Evolutionary conservation across 2,888 invertebrate species (phyloP).

Genomic region (Schizotus pectinicornis): DNA sequence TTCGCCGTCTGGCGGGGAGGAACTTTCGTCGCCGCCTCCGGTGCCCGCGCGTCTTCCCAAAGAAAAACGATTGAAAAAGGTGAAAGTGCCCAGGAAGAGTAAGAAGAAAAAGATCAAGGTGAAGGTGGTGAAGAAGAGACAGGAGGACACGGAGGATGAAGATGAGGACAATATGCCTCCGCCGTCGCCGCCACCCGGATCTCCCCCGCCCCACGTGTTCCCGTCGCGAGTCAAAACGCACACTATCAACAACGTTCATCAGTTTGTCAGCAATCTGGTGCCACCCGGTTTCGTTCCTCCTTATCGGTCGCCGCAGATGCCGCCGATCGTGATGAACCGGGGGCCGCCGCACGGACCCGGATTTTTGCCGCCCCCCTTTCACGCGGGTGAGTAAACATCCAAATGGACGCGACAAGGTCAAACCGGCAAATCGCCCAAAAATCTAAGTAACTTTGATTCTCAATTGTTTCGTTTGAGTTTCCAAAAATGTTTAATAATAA

Average conservation of each 20-base stretch:
- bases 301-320: constrained; percentile 5
- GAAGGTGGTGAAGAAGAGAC: constrained; percentile 36
- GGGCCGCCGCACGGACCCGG: constrained; percentile 3
- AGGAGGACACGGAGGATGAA: constrained; percentile 58
- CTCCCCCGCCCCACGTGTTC: constrained; percentile 64
- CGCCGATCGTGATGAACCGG: constrained; percentile 17
- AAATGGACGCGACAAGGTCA: neutral
- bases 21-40: constrained; percentile 67
- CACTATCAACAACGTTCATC: constrained; percentile 50
- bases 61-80: constrained; percentile 60
- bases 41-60: constrained; percentile 60
- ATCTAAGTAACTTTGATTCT: too few species aligned
- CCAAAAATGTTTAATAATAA: too few species aligned
- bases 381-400: neutral
- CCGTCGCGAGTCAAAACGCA: constrained; percentile 56
- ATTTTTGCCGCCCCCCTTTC: constrained; percentile 7
- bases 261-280: constrained; percentile 28
- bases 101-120: constrained; percentile 65
- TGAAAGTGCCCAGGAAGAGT: constrained; percentile 61
- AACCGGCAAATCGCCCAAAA: too few species aligned
- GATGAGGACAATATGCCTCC: constrained; percentile 64
- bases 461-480: too few species aligned
- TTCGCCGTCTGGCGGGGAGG: constrained; percentile 65
- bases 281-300: neutral
- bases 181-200: constrained; percentile 67